Conservation (phyloP, 2,113 vertebrate genomes). For the Grantiella picta region DNA sequence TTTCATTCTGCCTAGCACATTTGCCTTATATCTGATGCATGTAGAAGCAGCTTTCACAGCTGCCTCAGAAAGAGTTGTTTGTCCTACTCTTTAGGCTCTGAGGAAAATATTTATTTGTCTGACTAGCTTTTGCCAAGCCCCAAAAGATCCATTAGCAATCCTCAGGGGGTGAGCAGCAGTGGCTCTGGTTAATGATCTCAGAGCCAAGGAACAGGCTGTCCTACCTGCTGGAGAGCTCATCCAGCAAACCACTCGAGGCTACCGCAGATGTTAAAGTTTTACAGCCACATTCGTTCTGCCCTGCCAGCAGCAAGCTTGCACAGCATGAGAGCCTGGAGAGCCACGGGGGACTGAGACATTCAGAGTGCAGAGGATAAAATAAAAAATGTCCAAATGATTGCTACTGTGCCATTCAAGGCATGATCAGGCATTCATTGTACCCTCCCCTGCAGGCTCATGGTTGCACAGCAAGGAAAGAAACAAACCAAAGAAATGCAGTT, state of each 20-base stretch:
- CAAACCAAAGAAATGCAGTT: neutral
- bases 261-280: constrained; percentile 8
- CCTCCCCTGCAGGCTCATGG: neutral
- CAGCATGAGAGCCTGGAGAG: neutral
- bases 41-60: neutral
- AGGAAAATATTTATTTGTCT: neutral
- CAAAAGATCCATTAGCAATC: neutral
- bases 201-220: neutral
- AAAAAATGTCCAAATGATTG: neutral
- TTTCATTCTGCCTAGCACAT: neutral
- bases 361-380: neutral
- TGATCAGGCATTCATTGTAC: neutral
- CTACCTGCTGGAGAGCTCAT: constrained; percentile 44
- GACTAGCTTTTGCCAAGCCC: neutral
- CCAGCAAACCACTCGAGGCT: neutral
- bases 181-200: neutral
- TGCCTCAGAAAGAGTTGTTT: neutral
- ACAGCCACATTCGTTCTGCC: neutral
- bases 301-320: neutral
- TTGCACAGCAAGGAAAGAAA: neutral
- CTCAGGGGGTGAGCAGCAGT: neutral
- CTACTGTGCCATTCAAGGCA: neutral
- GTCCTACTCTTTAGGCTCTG: neutral
- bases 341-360: neutral
- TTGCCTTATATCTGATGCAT: neutral